phyloP scores from a whole-genome alignment of 1,140 invertebrate genomes.

The Gonatopus flavifemur region DNA sequence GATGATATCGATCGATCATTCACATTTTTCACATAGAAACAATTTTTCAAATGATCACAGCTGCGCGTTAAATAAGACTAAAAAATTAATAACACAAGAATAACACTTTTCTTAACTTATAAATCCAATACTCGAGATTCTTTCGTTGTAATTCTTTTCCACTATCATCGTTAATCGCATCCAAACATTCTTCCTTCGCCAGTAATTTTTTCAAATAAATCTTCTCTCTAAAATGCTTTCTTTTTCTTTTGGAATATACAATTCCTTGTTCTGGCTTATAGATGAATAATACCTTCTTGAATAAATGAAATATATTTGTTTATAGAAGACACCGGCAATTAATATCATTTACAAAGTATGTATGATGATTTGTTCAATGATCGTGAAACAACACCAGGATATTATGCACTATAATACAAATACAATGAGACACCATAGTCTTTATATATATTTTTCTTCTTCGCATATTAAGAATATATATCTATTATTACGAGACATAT shows the following conservation, averaged over 20 bases:
- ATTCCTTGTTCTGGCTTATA: no score
- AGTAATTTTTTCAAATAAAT: no score
- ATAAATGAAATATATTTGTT: no score
- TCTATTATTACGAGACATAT: slow-evolving; percentile 34
- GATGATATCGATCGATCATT: slow-evolving; percentile 12
- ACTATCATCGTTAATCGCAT: no score
- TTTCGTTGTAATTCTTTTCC: no score
- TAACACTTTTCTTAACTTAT: no score
- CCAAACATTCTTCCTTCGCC: no score
- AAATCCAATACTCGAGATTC: no score
- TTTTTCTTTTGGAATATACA: no score
- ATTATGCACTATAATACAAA: slow-evolving; percentile 46
- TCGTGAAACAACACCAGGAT: slow-evolving; percentile 39
- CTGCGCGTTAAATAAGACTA: slow-evolving; percentile 24
- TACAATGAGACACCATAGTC: slow-evolving; percentile 50
- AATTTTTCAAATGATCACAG: slow-evolving; percentile 46
- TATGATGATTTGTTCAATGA: slow-evolving; percentile 41
- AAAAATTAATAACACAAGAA: slow-evolving; percentile 11
- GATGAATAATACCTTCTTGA: no score
- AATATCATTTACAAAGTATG: slow-evolving; percentile 31
- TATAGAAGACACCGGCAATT: slow-evolving; percentile 44
- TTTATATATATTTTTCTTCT: slow-evolving; percentile 29
- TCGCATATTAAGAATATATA: slow-evolving; percentile 50
- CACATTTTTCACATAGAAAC: no score
- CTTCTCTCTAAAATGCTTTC: no score